phyloP scores from a whole-genome alignment of 2,113 vertebrate genomes.

The Haemorhous mexicanus region DNA sequence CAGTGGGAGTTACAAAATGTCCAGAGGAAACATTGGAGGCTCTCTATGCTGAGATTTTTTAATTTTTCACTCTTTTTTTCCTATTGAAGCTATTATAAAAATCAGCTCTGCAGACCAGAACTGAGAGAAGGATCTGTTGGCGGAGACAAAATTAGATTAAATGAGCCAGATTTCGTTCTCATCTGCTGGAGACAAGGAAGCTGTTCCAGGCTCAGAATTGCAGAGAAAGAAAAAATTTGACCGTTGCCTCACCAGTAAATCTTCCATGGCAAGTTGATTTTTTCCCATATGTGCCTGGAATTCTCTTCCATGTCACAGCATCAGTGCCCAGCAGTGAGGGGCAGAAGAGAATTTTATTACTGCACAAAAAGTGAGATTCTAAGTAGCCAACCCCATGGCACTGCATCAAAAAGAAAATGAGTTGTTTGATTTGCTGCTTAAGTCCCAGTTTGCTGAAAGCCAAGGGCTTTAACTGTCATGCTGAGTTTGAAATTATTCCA shows the following conservation, averaged over 20 bases:
- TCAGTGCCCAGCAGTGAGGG: not conserved
- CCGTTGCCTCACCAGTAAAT: not conserved
- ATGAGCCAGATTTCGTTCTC: constrained; percentile 51
- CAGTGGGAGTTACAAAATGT: not conserved
- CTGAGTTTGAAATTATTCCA: constrained; percentile 24
- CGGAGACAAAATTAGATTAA: constrained; percentile 58
- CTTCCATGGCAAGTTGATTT: not conserved
- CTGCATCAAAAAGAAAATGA: constrained; percentile 12
- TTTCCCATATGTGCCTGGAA: not conserved
- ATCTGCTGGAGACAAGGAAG: constrained; percentile 49
- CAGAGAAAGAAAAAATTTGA: constrained; percentile 2
- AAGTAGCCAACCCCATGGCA: not conserved
- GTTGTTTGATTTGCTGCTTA: constrained; percentile 4
- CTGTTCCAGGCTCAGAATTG: constrained; percentile 29
- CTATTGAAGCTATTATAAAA: constrained; percentile 40
- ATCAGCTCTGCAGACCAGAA: constrained; percentile 38
- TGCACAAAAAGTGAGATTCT: not conserved
- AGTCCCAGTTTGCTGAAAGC: not conserved
- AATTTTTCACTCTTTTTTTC: not conserved
- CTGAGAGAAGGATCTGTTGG: constrained; percentile 56
- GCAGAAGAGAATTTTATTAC: not conserved
- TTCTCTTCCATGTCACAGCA: not conserved
- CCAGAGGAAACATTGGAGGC: not conserved
- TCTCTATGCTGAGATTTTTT: not conserved
- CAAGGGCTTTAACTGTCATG: not conserved